Base-by-base conservation (phyloP, 2,113 vertebrate species). In the Scomber colias region DNA sequence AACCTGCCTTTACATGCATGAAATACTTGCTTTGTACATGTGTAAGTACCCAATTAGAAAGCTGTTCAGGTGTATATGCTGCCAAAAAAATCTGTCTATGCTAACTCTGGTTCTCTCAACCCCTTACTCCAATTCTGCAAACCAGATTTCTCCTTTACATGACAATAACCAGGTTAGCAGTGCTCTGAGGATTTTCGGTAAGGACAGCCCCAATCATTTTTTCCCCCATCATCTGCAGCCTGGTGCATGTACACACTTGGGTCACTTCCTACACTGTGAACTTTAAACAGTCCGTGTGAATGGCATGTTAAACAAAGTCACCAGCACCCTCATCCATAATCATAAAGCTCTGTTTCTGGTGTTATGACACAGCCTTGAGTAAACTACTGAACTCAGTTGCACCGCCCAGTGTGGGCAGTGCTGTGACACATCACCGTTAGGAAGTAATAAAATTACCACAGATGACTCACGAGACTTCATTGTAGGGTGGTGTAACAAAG, bases 361-460 rank as follows among this genome's bases (percentile, higher is more conserved):
- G 68, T 73, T 86, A 75, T 91, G 89, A 90, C 86, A 87, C 88
- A 69, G 71, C 85, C 90, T 84, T 93, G 85, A 90, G 91, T 93
- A 92, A 93, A 92, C 87, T 54, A n/a, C 44, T 24, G 69, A 40
- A 67, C 64, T 75, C 0, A 15, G 51, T 68, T 51, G 56, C 79
- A 65, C 88, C 80, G 16, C 91, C 87, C 87, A 67, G 73, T 46
- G 83, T 87, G 87, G 87, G 92, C 67, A 76, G 78, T 57, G 5
- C 40, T 3, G 61, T 89, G 89, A 90, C 88, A 81, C 87, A 79
- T 88, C 81, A 9, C 55, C 27, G 56, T 74, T 85, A 87, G 91
- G 91, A 92, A 92, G 91, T 90, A 74, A 90, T 92, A 82, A 89
- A 91, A 78, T 85, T 21, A 87, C 87, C 86, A 62, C 78, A 12